Evolutionary conservation across 37 sponge, comb jelly and placozoan genomes (phyloP).

Genomic region (Tethya wilhelma): DNA sequence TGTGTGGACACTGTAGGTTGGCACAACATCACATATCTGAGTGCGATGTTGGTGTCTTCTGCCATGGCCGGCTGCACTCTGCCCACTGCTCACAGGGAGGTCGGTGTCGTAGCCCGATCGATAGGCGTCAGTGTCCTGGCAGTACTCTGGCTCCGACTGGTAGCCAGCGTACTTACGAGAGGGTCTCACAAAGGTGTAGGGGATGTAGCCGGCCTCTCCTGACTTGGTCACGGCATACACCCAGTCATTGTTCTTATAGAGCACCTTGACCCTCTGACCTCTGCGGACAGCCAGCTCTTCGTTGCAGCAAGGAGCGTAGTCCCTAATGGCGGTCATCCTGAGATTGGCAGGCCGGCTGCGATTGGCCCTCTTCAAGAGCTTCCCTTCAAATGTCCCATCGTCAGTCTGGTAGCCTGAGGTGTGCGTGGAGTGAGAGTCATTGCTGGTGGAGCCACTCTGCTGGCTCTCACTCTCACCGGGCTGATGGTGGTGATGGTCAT

Average conservation of each 20-base stretch:
- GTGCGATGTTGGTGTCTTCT: slow-evolving; percentile 7
- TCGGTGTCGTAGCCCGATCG: slow-evolving; percentile 82
- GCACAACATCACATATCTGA: slow-evolving; percentile 33
- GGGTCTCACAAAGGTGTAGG: slow-evolving; percentile 66
- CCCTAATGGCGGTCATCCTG: slow-evolving; percentile 75
- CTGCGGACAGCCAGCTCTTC: slow-evolving; percentile 76
- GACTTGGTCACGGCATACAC: slow-evolving; percentile 78
- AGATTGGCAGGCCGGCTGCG: slow-evolving; percentile 69
- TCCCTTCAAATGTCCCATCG: slow-evolving; percentile 72
- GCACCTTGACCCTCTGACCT: slow-evolving; percentile 79
- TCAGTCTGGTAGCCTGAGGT: slow-evolving; percentile 64
- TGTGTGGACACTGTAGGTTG: slow-evolving; percentile 36
- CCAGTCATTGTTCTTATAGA: slow-evolving; percentile 85
- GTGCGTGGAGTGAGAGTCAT: slow-evolving; percentile 36
- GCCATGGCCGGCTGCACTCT: neutral
- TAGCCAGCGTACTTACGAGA: slow-evolving; percentile 85
- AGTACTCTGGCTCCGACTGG: slow-evolving; percentile 68
- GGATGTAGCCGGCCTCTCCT: slow-evolving; percentile 72
- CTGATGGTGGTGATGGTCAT: neutral
- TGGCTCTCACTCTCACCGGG: slow-evolving; percentile 48
- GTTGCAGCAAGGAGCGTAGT: slow-evolving; percentile 76
- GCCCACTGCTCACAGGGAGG: slow-evolving; percentile 1
- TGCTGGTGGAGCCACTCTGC: slow-evolving; percentile 57
- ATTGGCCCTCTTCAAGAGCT: slow-evolving; percentile 65
- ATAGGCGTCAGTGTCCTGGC: slow-evolving; percentile 29